Percentiles rank a stretch among this genome's conserved stretches.
phyloP scores from a whole-genome alignment of 1,140 invertebrate species.

The Drosophila rufa region DNA sequence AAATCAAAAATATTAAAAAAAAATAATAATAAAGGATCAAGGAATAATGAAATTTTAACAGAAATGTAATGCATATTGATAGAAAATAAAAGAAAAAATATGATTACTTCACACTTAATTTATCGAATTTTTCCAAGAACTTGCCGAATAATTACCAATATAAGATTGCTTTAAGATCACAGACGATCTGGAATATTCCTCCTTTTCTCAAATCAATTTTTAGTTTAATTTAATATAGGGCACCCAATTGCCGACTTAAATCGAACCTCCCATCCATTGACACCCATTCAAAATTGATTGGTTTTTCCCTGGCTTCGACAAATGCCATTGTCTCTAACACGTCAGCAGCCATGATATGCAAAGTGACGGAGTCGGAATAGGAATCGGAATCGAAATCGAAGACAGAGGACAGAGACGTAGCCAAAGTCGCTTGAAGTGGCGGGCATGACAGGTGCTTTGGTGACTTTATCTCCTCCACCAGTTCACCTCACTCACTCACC shows the following conservation, averaged over 20 bases:
- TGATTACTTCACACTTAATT: too few relatives aligned
- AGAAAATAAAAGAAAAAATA: too few relatives aligned
- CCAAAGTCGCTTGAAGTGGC: slow-evolving; percentile 20
- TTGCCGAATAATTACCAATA: not conserved
- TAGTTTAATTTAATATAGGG: not conserved
- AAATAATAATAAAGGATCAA: too few relatives aligned
- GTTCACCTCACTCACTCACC: slow-evolving; percentile 17
- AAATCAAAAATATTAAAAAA: too few relatives aligned
- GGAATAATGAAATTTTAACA: too few relatives aligned
- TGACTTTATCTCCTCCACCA: slow-evolving; percentile 42
- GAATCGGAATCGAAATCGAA: not conserved
- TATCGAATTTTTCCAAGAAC: too few relatives aligned
- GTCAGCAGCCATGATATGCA: slow-evolving; percentile 60
- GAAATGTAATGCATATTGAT: too few relatives aligned
- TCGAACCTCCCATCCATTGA: not conserved
- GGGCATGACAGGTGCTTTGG: slow-evolving; percentile 49
- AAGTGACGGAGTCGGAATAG: slow-evolving; percentile 25
- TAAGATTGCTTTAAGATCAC: accelerated
- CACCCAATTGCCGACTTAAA: not conserved
- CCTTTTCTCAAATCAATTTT: too few relatives aligned
- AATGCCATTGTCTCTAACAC: slow-evolving; percentile 42
- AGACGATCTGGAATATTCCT: accelerated
- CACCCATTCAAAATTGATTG: slow-evolving; percentile 61
- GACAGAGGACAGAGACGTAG: not conserved
- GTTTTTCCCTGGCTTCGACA: slow-evolving; percentile 46